A percentile compares a stretch with the other conserved stretches of the same genome.
Conservation (phyloP, 2,113 vertebrate species). For the Aleadryas rufinucha region DNA sequence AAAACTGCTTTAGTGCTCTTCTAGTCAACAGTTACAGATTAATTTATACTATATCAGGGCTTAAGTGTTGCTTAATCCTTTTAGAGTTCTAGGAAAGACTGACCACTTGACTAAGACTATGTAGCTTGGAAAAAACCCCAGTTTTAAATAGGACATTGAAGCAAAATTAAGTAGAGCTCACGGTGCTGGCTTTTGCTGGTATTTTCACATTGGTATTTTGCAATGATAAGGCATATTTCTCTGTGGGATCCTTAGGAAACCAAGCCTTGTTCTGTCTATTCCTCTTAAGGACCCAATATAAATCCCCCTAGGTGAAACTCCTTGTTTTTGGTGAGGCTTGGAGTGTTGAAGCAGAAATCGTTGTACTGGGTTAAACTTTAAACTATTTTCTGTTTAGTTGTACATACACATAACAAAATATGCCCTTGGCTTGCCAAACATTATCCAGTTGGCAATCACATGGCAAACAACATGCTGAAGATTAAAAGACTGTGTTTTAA, state of each 20-base stretch:
- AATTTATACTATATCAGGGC: background rate
- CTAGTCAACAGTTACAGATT: background rate
- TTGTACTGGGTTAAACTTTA: background rate
- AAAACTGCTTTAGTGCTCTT: background rate
- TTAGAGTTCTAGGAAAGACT: background rate
- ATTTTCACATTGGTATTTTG: background rate
- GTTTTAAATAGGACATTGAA: background rate
- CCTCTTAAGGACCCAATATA: background rate
- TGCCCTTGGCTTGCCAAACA: background rate
- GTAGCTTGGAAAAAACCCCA: background rate
- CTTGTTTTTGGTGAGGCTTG: background rate
- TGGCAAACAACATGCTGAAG: background rate
- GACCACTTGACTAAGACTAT: background rate
- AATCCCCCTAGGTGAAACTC: background rate
- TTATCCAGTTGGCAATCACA: constrained; percentile 7
- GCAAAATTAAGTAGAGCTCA: background rate
- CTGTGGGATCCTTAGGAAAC: background rate
- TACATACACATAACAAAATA: background rate
- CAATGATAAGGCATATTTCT: background rate
- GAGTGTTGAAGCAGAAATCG: background rate
- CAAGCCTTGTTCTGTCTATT: background rate
- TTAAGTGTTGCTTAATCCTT: background rate
- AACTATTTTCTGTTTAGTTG: background rate
- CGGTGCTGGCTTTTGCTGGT: background rate
- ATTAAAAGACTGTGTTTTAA: constrained; percentile 1